Evolutionary conservation across 2,888 invertebrate species (phyloP).

Genomic region (Rhodophaea formosa): DNA sequence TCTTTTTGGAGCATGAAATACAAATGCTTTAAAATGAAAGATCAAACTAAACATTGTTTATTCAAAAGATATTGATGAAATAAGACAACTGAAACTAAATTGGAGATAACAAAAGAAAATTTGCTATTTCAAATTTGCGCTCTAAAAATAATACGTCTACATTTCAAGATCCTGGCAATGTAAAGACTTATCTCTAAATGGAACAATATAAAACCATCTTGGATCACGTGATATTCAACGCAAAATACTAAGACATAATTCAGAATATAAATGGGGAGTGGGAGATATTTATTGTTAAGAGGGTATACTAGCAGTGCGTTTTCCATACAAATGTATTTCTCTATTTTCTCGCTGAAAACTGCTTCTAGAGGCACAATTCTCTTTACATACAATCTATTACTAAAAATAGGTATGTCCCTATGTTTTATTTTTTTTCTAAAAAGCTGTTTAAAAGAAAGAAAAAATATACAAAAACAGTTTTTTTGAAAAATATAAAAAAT

Average conservation of each 20-base stretch:
- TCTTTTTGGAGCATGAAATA: not conserved
- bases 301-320: too few species aligned
- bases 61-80: not conserved
- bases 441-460: too few species aligned
- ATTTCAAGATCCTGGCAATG: not conserved
- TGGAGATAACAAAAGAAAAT: constrained; percentile 2
- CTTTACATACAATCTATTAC: too few species aligned
- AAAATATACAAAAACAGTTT: too few species aligned
- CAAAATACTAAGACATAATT: constrained; percentile 24
- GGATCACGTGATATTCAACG: constrained; percentile 19
- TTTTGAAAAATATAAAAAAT: too few species aligned
- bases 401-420: too few species aligned
- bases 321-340: too few species aligned
- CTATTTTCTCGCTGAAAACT: too few species aligned
- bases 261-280: constrained; percentile 25
- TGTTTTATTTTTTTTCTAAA: too few species aligned
- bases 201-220: not conserved
- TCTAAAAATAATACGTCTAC: not conserved
- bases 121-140: not conserved
- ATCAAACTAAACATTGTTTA: not conserved
- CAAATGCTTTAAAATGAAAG: not conserved
- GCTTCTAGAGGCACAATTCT: too few species aligned
- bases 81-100: not conserved
- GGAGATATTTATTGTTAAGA: constrained; percentile 18
- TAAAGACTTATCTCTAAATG: constrained; percentile 1